Conservation (phyloP, 2,797 vertebrate genomes). For the Rhabdophis nuchalis region DNA sequence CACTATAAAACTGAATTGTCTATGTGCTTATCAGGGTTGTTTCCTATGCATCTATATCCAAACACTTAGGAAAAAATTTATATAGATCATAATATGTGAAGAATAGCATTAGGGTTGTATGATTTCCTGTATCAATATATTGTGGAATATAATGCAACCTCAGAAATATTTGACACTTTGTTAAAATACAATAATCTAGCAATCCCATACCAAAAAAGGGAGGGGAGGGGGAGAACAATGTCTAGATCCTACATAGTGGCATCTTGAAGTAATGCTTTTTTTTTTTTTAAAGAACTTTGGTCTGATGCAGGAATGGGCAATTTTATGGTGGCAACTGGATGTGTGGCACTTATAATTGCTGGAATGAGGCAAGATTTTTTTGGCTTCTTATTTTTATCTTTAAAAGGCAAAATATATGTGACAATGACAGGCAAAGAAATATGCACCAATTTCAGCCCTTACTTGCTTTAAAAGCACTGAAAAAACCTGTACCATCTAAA, state of each 20-base stretch:
- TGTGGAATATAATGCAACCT: not conserved
- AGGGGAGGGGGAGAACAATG: not conserved
- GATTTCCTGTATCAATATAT: not conserved
- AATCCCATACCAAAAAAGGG: not conserved
- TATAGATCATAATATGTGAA: not conserved
- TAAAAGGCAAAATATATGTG: not conserved
- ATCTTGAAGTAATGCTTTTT: not conserved
- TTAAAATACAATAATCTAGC: not conserved
- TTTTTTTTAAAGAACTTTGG: fast-evolving
- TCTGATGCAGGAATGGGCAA: not conserved
- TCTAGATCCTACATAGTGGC: fast-evolving
- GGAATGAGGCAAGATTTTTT: not conserved
- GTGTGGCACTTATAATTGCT: not conserved
- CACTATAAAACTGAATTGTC: not conserved
- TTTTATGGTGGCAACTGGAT: not conserved
- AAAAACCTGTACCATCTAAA: not conserved
- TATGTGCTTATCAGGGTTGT: constrained; percentile 29
- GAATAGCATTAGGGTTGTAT: not conserved
- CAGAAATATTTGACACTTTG: not conserved
- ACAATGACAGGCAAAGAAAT: not conserved
- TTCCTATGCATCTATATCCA: not conserved
- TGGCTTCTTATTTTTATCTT: not conserved
- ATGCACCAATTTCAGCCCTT: not conserved
- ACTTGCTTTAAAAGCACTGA: not conserved
- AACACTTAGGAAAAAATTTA: not conserved